phyloP scores from a whole-genome alignment of 2,888 invertebrate genomes.

The Eledona agricola region DNA sequence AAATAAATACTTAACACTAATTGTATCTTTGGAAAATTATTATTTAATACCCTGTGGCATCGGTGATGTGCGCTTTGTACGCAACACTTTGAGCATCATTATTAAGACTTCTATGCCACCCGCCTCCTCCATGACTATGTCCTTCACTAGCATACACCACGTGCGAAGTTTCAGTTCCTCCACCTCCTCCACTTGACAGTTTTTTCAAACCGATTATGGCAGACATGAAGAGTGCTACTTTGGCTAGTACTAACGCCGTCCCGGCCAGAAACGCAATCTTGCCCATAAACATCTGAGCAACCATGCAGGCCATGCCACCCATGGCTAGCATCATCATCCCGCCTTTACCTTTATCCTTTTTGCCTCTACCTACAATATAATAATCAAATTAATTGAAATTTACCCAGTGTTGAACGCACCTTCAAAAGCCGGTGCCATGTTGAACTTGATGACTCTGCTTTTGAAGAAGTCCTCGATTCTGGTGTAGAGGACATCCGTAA shows the following conservation, averaged over 20 bases:
- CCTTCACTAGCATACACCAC: constrained; percentile 66
- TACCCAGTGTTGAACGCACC: constrained; percentile 44
- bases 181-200: constrained; percentile 64
- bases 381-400: constrained; percentile 17
- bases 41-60: constrained; percentile 25
- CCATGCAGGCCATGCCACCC: constrained; percentile 70
- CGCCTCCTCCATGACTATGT: constrained; percentile 48
- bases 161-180: constrained; percentile 60
- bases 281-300: constrained; percentile 73
- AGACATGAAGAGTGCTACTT: constrained; percentile 71
- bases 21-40: constrained; percentile 1
- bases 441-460: constrained; percentile 61
- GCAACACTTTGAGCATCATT: constrained; percentile 43
- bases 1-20: neutral
- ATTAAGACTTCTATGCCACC: constrained; percentile 61
- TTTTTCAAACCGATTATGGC: constrained; percentile 73
- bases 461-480: constrained; percentile 61
- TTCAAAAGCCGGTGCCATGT: constrained; percentile 53
- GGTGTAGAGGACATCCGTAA: constrained; percentile 59
- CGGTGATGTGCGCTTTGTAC: constrained; percentile 44
- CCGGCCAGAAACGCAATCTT: constrained; percentile 75
- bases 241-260: constrained; percentile 72
- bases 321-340: constrained; percentile 69
- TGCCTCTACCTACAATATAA: constrained; percentile 51
- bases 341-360: constrained; percentile 57